phyloP scores from a whole-genome alignment of 2,113 vertebrate genomes.

The Sardina pilchardus region DNA sequence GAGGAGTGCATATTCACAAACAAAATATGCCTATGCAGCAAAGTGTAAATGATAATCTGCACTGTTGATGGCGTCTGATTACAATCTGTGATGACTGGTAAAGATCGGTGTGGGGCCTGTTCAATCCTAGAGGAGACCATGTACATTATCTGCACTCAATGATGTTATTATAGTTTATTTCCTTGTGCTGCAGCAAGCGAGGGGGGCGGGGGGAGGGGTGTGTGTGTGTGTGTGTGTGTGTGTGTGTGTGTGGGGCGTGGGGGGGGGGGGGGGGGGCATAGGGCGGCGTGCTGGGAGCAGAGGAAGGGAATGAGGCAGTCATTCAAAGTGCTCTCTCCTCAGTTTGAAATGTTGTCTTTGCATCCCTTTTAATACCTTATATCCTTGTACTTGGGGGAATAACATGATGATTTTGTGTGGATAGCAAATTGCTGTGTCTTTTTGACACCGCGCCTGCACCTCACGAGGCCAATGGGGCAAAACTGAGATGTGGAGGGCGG shows the following conservation, averaged over 20 bases:
- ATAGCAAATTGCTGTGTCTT: slow-evolving; percentile 54
- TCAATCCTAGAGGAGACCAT: background rate
- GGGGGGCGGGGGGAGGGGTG: background rate
- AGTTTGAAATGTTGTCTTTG: slow-evolving; percentile 39
- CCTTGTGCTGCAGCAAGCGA: background rate
- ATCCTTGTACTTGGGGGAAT: slow-evolving; percentile 52
- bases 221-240: background rate
- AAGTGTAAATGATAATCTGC: background rate
- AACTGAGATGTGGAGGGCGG: slow-evolving; percentile 56
- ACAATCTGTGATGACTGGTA: background rate
- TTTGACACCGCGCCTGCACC: slow-evolving; percentile 64
- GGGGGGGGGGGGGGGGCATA: background rate
- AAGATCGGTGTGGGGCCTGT: background rate
- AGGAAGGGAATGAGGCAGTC: slow-evolving; percentile 39
- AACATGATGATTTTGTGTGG: slow-evolving; percentile 58
- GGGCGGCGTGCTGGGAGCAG: background rate
- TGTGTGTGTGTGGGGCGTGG: background rate
- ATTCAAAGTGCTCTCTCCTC: slow-evolving; percentile 32
- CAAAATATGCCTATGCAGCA: background rate
- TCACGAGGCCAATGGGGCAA: slow-evolving; percentile 57
- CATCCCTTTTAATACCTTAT: slow-evolving; percentile 38
- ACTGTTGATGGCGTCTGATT: background rate
- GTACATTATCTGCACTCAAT: background rate
- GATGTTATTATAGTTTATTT: background rate
- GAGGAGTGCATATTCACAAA: background rate